Percentiles rank a stretch among this genome's conserved stretches.
These are phyloP conservation scores for Nasonia oneida DNA, from an alignment of 2,888 invertebrate genomes.

Conservation along the genomic window DNA sequence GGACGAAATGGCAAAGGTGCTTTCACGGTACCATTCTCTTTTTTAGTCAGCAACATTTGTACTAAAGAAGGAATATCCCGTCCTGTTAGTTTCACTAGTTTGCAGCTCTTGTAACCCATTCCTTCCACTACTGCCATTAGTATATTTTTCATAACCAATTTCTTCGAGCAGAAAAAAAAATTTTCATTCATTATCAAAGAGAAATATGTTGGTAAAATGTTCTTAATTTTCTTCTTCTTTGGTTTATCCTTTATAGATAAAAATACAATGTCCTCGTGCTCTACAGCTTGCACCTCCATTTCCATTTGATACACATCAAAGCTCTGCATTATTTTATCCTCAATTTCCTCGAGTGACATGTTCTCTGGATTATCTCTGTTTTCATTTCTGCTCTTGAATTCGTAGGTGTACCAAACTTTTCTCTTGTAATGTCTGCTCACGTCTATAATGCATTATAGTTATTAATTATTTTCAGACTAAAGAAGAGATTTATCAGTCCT, in stretches of 20 bases:
- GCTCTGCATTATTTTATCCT: slow-evolving; percentile 62
- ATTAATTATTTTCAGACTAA: slow-evolving; percentile 29
- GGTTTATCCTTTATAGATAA: slow-evolving; percentile 65
- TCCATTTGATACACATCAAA: slow-evolving; percentile 63
- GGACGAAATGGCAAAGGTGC: slow-evolving; percentile 58
- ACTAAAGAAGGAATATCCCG: slow-evolving; percentile 71
- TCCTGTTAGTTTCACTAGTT: slow-evolving; percentile 69
- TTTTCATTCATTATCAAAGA: slow-evolving; percentile 70
- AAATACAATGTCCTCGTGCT: slow-evolving; percentile 67
- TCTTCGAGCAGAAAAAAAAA: slow-evolving; percentile 71
- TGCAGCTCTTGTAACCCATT: slow-evolving; percentile 66
- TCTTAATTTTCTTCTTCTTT: slow-evolving; percentile 45
- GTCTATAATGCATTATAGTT: slow-evolving; percentile 65
- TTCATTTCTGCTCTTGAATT: slow-evolving; percentile 58
- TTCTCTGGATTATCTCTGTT: slow-evolving; percentile 20
- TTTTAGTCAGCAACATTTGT: slow-evolving; percentile 66
- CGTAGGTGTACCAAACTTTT: slow-evolving; percentile 70
- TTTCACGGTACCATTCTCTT: slow-evolving; percentile 58
- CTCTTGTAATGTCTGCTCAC: slow-evolving; percentile 71
- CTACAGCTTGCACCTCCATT: slow-evolving; percentile 65
- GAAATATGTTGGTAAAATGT: slow-evolving; percentile 64
- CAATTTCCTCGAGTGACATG: slow-evolving; percentile 62
- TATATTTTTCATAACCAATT: slow-evolving; percentile 60
- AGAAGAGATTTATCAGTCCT: not conserved
- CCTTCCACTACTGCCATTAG: slow-evolving; percentile 63